Base-by-base conservation (phyloP, 2,888 invertebrate genomes). In the Callyntrura guangdongensis region DNA sequence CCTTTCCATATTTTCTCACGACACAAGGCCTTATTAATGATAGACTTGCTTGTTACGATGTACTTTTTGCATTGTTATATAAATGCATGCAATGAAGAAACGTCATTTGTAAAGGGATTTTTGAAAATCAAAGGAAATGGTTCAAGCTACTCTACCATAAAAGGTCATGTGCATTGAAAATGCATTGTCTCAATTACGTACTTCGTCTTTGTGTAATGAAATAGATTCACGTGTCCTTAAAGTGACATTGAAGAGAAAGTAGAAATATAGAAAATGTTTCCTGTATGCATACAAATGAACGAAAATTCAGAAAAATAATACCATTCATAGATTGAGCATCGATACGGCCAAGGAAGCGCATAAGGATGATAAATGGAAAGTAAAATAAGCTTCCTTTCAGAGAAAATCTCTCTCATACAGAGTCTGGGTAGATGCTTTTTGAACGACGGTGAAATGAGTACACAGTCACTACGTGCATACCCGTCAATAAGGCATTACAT, bases 191-290 rank as follows among this genome's bases (percentile, higher is more conserved):
- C 69, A 27, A 69, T 69, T 69, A 69, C 64, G 14, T 69, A n/a
- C 36, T 14, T 69, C 47, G n/a, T n/a, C 4, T 72, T 47, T 20
- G 45, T 17, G 72, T 17, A 47, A 47, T 12, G 0, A 47, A 47
- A 47, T 12, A 0, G 25, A 49, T 53, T 47, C 67, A 22, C 17
- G 20, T 84, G 69, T 61, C 83, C 83, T 49, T 47, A 84, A 67
- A 49, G 12, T 84, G 83, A 84, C 83, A 84, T 84, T 84, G 83
- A 84, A 84, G 12, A 67, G 83, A 67, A 67, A 67, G 83, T n/a
- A 72, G 22, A 5, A 17, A 47, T 4, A 36, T 36, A 47, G 47
- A 84, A 67, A 6, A 49, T 84, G 67, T 49, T 25, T 22, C 25
- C 36, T 53, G 45, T 72, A 53, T 79, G 53, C 79, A 56, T 79